Conservation (phyloP, 2,888 invertebrate genomes). For the Chesias legatella region DNA sequence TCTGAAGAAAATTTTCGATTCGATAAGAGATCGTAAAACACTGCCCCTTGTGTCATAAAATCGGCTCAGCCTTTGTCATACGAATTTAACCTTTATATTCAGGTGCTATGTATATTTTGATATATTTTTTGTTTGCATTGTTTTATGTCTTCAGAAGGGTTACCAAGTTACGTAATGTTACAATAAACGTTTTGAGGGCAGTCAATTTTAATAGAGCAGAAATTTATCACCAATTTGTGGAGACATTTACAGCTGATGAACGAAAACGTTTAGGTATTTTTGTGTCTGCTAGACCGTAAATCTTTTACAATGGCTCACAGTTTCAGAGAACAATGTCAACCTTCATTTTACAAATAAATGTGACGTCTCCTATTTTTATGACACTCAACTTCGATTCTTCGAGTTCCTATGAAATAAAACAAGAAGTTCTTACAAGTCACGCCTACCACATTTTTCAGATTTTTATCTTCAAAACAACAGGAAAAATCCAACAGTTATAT, state of each 20-base stretch:
- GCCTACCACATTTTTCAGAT: constrained; percentile 6
- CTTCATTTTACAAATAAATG: constrained; percentile 16
- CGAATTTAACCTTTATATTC: constrained; percentile 52
- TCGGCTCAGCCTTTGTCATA: constrained; percentile 47
- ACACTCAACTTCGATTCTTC: constrained; percentile 9
- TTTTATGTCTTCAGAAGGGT: constrained; percentile 68
- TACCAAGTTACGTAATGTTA: constrained; percentile 70
- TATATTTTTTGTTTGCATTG: constrained; percentile 61
- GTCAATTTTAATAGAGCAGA: constrained; percentile 75
- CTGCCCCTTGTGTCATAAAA: constrained; percentile 70
- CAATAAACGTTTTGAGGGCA: constrained; percentile 67
- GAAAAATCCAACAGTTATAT: constrained; percentile 14
- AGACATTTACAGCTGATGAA: constrained; percentile 72
- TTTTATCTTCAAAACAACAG: constrained; percentile 6
- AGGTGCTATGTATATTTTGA: constrained; percentile 50
- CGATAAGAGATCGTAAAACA: constrained; percentile 73
- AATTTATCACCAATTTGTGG: constrained; percentile 71
- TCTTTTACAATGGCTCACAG: constrained; percentile 32
- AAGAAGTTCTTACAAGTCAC: constrained; percentile 2
- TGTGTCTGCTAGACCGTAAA: constrained; percentile 49
- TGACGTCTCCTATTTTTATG: constrained; percentile 2
- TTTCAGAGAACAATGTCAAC: constrained; percentile 17
- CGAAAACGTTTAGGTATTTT: constrained; percentile 52
- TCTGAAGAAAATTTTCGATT: constrained; percentile 62
- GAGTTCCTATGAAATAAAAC: not conserved